phyloP scores from a whole-genome alignment of 2,888 invertebrate genomes.

The Perizoma flavofasciatum region DNA sequence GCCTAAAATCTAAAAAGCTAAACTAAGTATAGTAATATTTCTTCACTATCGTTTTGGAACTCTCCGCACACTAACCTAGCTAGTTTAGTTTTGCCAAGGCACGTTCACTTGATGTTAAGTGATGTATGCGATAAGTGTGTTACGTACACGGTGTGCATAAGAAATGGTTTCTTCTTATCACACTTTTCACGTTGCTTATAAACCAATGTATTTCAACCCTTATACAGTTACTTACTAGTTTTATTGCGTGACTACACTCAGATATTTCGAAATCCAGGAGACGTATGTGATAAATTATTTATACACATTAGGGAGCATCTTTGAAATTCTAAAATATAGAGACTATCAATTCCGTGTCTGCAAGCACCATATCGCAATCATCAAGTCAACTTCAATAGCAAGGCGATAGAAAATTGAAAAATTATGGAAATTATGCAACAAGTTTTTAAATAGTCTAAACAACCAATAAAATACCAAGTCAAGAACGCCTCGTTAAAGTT shows the following conservation, averaged over 20 bases:
- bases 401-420: too few relatives aligned
- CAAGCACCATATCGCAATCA: too few relatives aligned
- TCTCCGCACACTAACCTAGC: conserved; percentile 8
- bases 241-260: conserved; percentile 30
- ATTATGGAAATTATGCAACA: too few relatives aligned
- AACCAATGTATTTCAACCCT: conserved; percentile 38
- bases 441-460: too few relatives aligned
- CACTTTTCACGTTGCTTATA: conserved; percentile 37
- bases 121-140: conserved; percentile 44
- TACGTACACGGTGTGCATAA: conserved; percentile 37
- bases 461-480: too few relatives aligned
- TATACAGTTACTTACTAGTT: conserved; percentile 39
- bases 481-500: conserved; percentile 3
- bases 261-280: conserved; percentile 21
- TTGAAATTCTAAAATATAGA: too few relatives aligned
- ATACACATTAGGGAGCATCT: conserved; percentile 4
- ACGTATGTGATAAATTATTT: conserved; percentile 19
- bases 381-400: too few relatives aligned
- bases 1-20: conserved; percentile 4
- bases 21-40: conserved; percentile 1
- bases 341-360: too few relatives aligned
- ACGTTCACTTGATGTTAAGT: conserved; percentile 49
- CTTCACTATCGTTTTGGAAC: conserved; percentile 12
- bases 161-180: conserved; percentile 39
- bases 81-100: conserved; percentile 48